Percentiles rank a stretch among this genome's conserved stretches.
Conservation (phyloP, 30 jellyfish, hydroid and myxozoan genomes). For the Nemopilema nomurai region DNA sequence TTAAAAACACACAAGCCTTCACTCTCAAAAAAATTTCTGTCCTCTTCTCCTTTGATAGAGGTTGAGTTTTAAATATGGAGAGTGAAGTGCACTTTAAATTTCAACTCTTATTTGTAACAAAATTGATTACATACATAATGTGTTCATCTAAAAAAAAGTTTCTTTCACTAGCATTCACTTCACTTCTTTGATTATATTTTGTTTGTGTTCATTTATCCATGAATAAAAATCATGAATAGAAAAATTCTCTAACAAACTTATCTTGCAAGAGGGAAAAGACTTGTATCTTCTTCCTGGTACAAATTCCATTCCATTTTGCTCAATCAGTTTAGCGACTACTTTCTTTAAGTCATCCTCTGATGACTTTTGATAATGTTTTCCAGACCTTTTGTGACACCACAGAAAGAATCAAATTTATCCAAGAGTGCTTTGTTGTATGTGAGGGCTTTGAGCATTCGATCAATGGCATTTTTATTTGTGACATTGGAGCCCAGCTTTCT, state of each 20-base stretch:
- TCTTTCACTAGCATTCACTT: slow-evolving; percentile 29
- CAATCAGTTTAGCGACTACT: slow-evolving; percentile 29
- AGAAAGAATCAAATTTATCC: slow-evolving; percentile 37
- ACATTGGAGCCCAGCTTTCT: slow-evolving; percentile 41
- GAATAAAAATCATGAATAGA: slow-evolving; percentile 25
- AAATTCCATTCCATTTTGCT: slow-evolving; percentile 38
- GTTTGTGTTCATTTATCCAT: slow-evolving; percentile 32
- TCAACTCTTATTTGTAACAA: slow-evolving; percentile 3
- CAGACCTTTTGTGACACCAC: slow-evolving; percentile 27
- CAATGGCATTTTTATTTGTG: slow-evolving; percentile 18
- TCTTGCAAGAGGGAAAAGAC: slow-evolving; percentile 28
- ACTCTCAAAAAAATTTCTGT: slow-evolving; percentile 1
- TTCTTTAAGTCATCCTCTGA: slow-evolving; percentile 27
- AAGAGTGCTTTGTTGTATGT: slow-evolving; percentile 28
- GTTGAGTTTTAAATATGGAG: slow-evolving; percentile 5
- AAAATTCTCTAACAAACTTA: slow-evolving; percentile 22
- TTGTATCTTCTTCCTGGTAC: slow-evolving; percentile 30
- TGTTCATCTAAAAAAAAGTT: slow-evolving; percentile 3
- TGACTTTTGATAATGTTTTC: slow-evolving; percentile 17
- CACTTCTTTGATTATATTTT: slow-evolving; percentile 24
- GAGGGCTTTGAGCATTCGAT: slow-evolving; percentile 33
- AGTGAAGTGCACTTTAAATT: slow-evolving; percentile 13
- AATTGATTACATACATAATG: slow-evolving; percentile 8
- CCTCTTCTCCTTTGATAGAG: slow-evolving; percentile 1
- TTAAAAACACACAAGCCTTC: neutral